Percentiles rank a stretch among this genome's conserved stretches.
Conservation (phyloP, 2,113 vertebrate genomes). For the Collichthys lucidus region DNA sequence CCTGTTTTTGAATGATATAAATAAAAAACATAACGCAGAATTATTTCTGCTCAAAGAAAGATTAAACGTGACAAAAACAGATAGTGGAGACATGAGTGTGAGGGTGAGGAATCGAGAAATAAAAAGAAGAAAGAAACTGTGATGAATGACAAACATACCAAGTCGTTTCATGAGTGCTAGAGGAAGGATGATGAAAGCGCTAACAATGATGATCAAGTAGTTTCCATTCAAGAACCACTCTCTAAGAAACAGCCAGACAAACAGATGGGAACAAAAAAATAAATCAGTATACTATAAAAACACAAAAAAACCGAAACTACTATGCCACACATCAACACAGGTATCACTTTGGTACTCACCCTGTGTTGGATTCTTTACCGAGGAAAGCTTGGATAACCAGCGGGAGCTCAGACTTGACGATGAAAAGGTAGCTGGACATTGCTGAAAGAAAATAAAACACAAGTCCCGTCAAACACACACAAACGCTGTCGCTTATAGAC, state of each 20-base stretch:
- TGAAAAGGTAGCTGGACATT: constrained; percentile 94
- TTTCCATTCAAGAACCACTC: constrained; percentile 89
- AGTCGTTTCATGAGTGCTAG: constrained; percentile 90
- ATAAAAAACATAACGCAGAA: background rate
- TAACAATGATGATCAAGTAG: constrained; percentile 88
- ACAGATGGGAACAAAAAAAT: constrained; percentile 26
- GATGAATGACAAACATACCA: constrained; percentile 82
- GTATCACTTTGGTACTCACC: constrained; percentile 66
- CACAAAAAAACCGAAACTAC: background rate
- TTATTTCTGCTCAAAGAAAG: background rate
- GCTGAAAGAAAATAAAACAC: constrained; percentile 74
- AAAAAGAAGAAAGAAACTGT: background rate
- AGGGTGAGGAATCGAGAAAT: background rate
- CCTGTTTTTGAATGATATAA: constrained; percentile 72
- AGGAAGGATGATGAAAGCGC: constrained; percentile 85
- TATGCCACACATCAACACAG: background rate
- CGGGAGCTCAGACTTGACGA: constrained; percentile 91
- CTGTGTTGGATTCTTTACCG: constrained; percentile 66
- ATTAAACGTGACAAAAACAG: constrained; percentile 1
- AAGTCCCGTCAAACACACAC: too few species aligned
- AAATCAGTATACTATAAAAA: constrained; percentile 18
- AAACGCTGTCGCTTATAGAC: background rate
- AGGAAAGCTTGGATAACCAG: constrained; percentile 89
- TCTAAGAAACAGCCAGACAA: constrained; percentile 75
- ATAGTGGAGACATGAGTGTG: constrained; percentile 13